Evolutionary conservation across 2,113 vertebrate genomes (phyloP).

Genomic region (Nothocercus julius): DNA sequence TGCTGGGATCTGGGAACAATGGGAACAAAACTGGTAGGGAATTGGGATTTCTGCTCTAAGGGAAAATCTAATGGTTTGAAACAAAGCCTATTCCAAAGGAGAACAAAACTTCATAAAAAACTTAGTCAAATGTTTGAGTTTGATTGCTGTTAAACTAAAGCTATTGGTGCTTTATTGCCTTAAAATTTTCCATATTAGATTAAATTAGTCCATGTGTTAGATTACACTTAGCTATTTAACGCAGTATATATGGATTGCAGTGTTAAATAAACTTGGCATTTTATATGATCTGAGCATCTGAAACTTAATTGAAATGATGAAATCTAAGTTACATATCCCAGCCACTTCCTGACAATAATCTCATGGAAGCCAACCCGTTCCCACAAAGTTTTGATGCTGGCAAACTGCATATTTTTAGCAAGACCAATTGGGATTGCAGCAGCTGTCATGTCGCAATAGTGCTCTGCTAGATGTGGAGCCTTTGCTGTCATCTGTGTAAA

Average conservation of each 20-base stretch:
- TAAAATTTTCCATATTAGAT: not conserved
- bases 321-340: not conserved
- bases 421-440: not conserved
- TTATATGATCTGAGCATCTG: not conserved
- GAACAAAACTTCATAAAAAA: constrained; percentile 15
- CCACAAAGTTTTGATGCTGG: not conserved
- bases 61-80: constrained; percentile 42
- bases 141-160: not conserved
- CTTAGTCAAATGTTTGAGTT: not conserved
- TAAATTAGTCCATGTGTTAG: not conserved
- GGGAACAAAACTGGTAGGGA: constrained; percentile 16
- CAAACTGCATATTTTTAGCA: not conserved
- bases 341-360: not conserved
- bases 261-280: not conserved
- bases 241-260: not conserved
- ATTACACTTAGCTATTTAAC: not conserved
- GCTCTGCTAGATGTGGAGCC: not conserved
- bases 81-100: constrained; percentile 27
- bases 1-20: constrained; percentile 39
- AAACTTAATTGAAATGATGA: not conserved
- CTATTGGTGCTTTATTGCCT: too few species aligned
- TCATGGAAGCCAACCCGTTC: not conserved
- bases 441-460: not conserved
- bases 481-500: not conserved
- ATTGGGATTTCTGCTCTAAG: constrained; percentile 30